Evolutionary conservation across 2,888 invertebrate species (phyloP), one percentile per base, ranked within the genome.

Genomic region (Melikaiella ostensackeni): DNA sequence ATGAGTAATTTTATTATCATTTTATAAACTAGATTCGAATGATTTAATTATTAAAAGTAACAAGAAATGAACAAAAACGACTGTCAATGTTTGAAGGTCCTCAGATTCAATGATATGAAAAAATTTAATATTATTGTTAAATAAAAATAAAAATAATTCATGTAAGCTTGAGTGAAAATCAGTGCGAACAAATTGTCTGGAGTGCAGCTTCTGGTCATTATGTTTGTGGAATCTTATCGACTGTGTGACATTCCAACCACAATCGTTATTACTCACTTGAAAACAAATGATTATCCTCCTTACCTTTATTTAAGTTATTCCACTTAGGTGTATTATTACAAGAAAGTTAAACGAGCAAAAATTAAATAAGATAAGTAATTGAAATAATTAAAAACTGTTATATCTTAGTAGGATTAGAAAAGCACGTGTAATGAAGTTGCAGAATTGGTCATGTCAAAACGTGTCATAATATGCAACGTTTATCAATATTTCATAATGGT

Each of bases 211-310:
- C 50, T 42, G 16, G 42, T 73, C 75, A 61, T 75, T 63, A 63
- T 35, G 62, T 62, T 74, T 75, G 76, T 66, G 21, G 57, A 79
- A 74, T 79, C 79, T 79, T 79, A 79, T 79, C 79, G 35, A 50
- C 38, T 74, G 62, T 30, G 61, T 35, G 50, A 74, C 74, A 77
- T 77, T 74, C 77, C 77, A 73, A 59, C 70, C 35, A 66, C 57
- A 66, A 21, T 74, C 16, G 16, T 42, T 42, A 16, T 42, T 42
- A 21, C 38, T 74, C 38, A 59, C 55, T 57, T 74, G 55, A 59
- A 74, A 57, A 74, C 35, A 74, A 57, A 38, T 59, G 21, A 74
- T 74, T 24, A 33, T 77, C 38, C 33, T 77, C 38, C 46, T 46
- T 30, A 50, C 42, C 7, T 66, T 70, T 1, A 70, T 42, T 50